Evolutionary conservation across 2,113 vertebrate species (phyloP).

Genomic region (Megaptera novaeangliae): DNA sequence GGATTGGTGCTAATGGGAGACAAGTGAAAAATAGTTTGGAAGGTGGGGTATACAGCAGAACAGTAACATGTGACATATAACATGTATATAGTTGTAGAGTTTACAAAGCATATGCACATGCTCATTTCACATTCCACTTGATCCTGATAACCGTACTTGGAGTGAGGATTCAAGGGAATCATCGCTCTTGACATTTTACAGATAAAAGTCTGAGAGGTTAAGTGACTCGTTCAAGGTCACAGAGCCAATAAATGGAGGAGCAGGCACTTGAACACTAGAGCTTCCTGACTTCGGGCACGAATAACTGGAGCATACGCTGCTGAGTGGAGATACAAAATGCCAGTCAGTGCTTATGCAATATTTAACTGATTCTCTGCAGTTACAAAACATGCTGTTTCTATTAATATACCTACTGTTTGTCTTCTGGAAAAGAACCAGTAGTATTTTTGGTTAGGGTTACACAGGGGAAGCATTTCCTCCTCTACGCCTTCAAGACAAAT

Average conservation of each 20-base stretch:
- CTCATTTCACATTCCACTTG: background rate
- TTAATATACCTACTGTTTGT: background rate
- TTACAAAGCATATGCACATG: accelerated
- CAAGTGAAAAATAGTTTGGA: background rate
- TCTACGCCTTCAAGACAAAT: too few species aligned
- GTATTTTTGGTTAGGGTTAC: background rate
- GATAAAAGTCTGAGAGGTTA: background rate
- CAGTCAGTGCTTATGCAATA: background rate
- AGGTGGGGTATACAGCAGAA: background rate
- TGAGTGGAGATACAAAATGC: background rate
- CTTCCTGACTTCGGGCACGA: background rate
- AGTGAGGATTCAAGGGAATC: background rate
- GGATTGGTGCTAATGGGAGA: background rate
- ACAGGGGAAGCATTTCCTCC: background rate
- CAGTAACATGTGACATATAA: accelerated
- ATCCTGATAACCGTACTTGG: background rate
- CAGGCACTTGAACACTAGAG: background rate
- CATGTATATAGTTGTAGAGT: accelerated
- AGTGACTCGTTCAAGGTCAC: background rate
- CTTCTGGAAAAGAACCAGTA: background rate
- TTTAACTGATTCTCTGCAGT: background rate
- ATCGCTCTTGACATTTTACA: background rate
- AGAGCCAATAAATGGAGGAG: background rate
- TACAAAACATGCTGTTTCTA: background rate
- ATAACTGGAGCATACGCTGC: background rate